Evolutionary conservation across 2,797 vertebrate species (phyloP).

Genomic region (Mus caroli): DNA sequence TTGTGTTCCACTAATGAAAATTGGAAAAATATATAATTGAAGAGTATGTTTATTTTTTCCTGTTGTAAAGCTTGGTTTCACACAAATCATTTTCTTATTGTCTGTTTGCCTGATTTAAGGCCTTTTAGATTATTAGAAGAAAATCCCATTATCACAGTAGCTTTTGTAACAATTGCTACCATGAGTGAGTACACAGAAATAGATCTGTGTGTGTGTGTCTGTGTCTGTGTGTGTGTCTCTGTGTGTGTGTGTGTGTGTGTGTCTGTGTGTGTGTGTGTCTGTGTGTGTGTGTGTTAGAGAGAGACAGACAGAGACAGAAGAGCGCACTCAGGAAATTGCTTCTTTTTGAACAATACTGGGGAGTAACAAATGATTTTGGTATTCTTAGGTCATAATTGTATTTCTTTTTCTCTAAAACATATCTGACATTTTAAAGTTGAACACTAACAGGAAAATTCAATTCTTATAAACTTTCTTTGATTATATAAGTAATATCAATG

Average conservation of each 20-base stretch:
- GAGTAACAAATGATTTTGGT: not conserved
- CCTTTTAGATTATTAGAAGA: not conserved
- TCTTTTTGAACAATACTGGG: not conserved
- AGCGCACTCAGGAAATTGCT: not conserved
- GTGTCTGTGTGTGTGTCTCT: too few species aligned
- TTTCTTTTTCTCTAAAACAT: not conserved
- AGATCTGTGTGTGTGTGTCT: too few species aligned
- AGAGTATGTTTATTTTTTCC: not conserved
- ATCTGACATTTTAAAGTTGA: not conserved
- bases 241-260: too few species aligned
- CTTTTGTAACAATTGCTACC: not conserved
- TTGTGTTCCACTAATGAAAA: constrained; percentile 27
- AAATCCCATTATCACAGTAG: not conserved
- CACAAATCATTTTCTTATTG: constrained; percentile 35
- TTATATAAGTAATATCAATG: not conserved
- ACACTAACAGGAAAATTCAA: not conserved
- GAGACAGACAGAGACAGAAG: too few species aligned
- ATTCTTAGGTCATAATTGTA: not conserved
- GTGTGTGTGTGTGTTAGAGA: too few species aligned
- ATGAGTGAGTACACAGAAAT: not conserved
- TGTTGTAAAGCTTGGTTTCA: constrained; percentile 4
- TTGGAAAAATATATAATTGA: not conserved
- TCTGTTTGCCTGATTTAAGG: constrained; percentile 33
- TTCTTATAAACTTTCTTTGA: not conserved
- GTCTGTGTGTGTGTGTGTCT: too few species aligned